phyloP scores from a whole-genome alignment of 2,113 vertebrate genomes.

The Pongo abelii region DNA sequence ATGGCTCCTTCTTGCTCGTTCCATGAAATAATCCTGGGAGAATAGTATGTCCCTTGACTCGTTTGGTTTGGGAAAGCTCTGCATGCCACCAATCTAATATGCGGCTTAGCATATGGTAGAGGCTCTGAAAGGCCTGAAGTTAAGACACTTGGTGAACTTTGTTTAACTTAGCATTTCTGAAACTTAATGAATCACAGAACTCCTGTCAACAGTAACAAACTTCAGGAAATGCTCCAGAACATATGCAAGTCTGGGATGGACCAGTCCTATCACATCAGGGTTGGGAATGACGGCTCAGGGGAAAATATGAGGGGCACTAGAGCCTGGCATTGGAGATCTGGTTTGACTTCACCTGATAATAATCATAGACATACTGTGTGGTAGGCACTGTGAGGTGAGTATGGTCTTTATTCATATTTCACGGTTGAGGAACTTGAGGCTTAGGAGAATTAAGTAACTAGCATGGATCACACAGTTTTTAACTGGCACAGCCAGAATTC shows the following conservation, averaged over 20 bases:
- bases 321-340: not conserved
- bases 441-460: not conserved
- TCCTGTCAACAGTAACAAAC: not conserved
- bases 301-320: not conserved
- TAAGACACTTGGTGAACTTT: not conserved
- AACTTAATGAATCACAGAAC: slow-evolving; percentile 6
- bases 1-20: not conserved
- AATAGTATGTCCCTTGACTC: not conserved
- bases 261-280: not conserved
- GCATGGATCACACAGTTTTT: not conserved
- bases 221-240: slow-evolving; percentile 13
- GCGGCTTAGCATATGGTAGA: not conserved
- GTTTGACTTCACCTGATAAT: not conserved
- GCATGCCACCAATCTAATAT: not conserved
- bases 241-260: not conserved
- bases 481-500: slow-evolving; percentile 2
- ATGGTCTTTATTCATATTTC: slow-evolving; percentile 3
- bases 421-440: not conserved
- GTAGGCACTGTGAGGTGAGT: not conserved
- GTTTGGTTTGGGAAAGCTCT: not conserved
- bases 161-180: slow-evolving; percentile 16
- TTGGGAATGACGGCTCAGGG: not conserved
- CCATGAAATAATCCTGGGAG: not conserved
- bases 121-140: not conserved
- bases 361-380: not conserved